Evolutionary conservation across 2,888 invertebrate genomes (phyloP).

Genomic region (Bimastos eiseni): DNA sequence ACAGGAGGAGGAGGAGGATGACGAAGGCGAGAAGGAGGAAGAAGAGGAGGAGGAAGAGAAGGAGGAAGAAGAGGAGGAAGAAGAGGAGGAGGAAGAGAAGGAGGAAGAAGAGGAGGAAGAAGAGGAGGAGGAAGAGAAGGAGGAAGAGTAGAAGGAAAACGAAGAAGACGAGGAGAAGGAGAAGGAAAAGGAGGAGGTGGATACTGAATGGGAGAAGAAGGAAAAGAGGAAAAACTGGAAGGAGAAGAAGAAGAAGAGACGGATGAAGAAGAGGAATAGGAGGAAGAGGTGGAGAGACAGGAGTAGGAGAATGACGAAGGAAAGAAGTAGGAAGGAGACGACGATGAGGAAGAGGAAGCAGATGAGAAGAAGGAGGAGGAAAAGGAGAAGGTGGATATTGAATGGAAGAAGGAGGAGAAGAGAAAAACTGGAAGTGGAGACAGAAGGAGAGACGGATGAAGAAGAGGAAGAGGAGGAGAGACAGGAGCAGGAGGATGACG

Average conservation of each 20-base stretch:
- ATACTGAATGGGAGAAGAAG: background rate
- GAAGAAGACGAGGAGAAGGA: background rate
- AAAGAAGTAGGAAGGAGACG: no score
- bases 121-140: background rate
- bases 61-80: background rate
- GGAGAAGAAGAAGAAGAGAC: background rate
- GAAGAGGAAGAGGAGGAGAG: no score
- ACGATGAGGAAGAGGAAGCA: no score
- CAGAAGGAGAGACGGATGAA: background rate
- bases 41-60: background rate
- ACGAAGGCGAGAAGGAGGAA: conserved; percentile 7
- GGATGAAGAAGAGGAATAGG: background rate
- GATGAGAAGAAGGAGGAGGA: no score
- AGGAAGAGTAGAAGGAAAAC: no score
- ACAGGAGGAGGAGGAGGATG: background rate
- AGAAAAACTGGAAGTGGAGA: background rate
- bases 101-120: background rate
- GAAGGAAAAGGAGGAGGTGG: background rate
- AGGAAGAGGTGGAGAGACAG: no score
- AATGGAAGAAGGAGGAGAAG: no score
- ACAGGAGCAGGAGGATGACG: no score
- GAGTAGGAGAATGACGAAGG: no score
- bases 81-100: background rate
- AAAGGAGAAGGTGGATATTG: no score
- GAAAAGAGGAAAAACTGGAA: background rate